Evolutionary conservation across 2,888 invertebrate genomes (phyloP), one percentile per base, ranked within the genome.

Genomic region (Leptinotarsa haldemani): DNA sequence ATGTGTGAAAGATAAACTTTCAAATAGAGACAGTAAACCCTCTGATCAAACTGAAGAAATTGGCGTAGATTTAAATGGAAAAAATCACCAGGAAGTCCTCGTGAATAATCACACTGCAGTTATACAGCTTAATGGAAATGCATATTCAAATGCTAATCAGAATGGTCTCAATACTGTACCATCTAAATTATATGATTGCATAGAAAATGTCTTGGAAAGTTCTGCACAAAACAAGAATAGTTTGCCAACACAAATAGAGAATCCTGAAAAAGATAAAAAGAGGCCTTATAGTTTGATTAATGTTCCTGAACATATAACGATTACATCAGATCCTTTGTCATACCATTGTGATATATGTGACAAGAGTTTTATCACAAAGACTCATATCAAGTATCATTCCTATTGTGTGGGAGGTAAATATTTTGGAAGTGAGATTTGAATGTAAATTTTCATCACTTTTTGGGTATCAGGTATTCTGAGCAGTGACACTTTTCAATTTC

Each of bases 271-370:
- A 69, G 30, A 47, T 16, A 68, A 71, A 58, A 76, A 65, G 61
- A 74, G 70, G 50, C 47, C 71, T n/a, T 76, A 75, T 69, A 75
- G 71, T 48, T 65, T 71, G 1, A 63, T 78, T 53, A 68, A 70
- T 47, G 75, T 87, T 74, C 86, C 86, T 16, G 82, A 77, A 76
- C 85, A 86, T 79, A 83, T 86, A 68, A 79, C 69, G n/a, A 71
- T 85, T 12, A 77, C 86, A 69, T 78, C 86, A 90, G 88, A 85
- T 67, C 90, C 90, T 78, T 88, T 89, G 47, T 88, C 85, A 78
- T 93, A 91, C 84, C 87, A 89, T 66, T 95, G 95, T 82, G 91
- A 89, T 12, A 87, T 92, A 25, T 95, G 95, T 82, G 88, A 90
- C 61, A 94, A 93, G 85, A 89, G 88, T 74, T 94, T 94, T 81